These are phyloP conservation scores for Rutpela maculata DNA, from an alignment of 2,888 invertebrate genomes.

Conservation along the genomic window DNA sequence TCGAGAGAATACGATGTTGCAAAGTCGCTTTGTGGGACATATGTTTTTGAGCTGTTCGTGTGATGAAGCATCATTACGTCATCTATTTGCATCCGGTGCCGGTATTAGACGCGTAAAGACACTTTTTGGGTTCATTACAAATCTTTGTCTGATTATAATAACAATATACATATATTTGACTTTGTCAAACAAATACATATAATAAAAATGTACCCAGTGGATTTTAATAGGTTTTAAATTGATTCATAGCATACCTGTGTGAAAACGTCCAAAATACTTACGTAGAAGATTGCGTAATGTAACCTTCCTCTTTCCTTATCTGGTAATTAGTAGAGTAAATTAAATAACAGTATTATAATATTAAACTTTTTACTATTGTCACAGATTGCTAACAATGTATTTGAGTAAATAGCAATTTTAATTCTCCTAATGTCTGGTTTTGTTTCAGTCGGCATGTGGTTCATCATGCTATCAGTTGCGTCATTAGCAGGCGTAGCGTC, in stretches of 20 bases:
- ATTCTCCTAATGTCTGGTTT: slow-evolving; percentile 7
- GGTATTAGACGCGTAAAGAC: too few relatives aligned
- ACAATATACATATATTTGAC: background rate
- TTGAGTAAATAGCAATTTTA: background rate
- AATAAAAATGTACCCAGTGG: background rate
- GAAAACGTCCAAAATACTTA: background rate
- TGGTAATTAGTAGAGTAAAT: background rate
- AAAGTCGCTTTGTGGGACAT: too few relatives aligned
- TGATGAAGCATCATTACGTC: too few relatives aligned
- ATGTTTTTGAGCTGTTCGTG: too few relatives aligned
- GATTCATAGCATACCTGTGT: background rate
- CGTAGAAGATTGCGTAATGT: background rate
- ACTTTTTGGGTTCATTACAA: too few relatives aligned
- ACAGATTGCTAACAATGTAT: background rate
- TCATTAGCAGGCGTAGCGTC: slow-evolving; percentile 66
- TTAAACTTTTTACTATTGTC: background rate
- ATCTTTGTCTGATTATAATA: too few relatives aligned
- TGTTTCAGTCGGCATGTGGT: slow-evolving; percentile 71
- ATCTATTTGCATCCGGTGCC: too few relatives aligned
- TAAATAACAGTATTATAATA: background rate
- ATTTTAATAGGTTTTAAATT: background rate
- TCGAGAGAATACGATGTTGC: too few relatives aligned
- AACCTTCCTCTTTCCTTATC: background rate
- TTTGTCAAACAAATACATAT: background rate
- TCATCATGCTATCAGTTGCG: slow-evolving; percentile 70